Base-by-base conservation (phyloP, 2,113 vertebrate species). In the Pardalotus punctatus region DNA sequence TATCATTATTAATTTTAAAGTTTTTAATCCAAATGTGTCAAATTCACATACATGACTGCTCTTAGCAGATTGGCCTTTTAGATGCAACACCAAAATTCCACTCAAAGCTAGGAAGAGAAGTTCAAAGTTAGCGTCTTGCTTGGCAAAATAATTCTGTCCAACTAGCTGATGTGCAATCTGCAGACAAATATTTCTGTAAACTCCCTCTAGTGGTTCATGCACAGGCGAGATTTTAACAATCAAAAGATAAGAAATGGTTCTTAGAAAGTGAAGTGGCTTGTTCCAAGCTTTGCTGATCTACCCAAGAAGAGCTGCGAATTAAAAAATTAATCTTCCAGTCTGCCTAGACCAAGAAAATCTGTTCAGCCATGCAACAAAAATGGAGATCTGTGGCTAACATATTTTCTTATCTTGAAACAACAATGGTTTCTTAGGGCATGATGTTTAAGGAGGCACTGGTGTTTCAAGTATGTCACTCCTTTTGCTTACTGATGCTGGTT, bases 191-290 rank as follows among this genome's bases (percentile, higher is more conserved):
- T 45, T 82, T 67, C 56, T 58, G 18, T 48, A 71, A 51, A 81
- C 85, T 31, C 91, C 85, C 78, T 94, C 94, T 96, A 95, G 92
- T 81, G 85, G 95, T 78, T 86, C 10, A 45, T 19, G 17, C 16
- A 14, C 3, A 83, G 54, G 67, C 61, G 61, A 72, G 43, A 60
- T 57, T 43, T 60, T 81, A 17, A 69, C 23, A 13, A 23, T 22
- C 23, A 35, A 50, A 89, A 71, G 13, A n/a, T 12, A 20, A 20
- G 15, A 88, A 70, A 66, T 18, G 8, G 10, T 60, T 71, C 47
- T 38, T 38, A 20, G 3, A 50, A 82, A 50, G 28, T 8, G 21
- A 83, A 88, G 51, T 38, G 20, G 16, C 14, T 81, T 51, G 8
- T 40, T 48, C 56, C 17, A 86, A 53, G 53, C 18, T 64, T 78